Conservation (phyloP, 2,888 invertebrate genomes). For the Lochmaea capreae region DNA sequence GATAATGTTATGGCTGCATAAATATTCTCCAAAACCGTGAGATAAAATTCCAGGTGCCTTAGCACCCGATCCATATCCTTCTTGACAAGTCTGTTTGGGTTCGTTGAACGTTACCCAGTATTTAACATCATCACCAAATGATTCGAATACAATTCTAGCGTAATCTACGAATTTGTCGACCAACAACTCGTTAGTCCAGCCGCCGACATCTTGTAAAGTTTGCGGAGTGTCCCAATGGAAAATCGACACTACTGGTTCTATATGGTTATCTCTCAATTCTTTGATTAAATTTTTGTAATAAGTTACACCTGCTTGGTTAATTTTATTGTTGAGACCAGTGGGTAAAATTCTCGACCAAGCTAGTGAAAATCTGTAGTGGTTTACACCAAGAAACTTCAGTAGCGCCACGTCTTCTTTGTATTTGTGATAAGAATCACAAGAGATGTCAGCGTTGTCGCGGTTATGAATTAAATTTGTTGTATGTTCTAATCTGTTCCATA, state of each 20-base stretch:
- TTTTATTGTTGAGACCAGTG: slow-evolving; percentile 72
- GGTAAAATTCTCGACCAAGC: slow-evolving; percentile 84
- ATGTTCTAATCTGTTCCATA: slow-evolving; percentile 59
- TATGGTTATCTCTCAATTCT: slow-evolving; percentile 66
- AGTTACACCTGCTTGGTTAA: slow-evolving; percentile 77
- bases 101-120: slow-evolving; percentile 71
- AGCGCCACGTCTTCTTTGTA: slow-evolving; percentile 72
- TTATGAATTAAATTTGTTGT: slow-evolving; percentile 67
- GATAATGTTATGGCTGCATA: slow-evolving; percentile 73
- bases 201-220: slow-evolving; percentile 60
- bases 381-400: slow-evolving; percentile 72
- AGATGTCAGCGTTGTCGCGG: slow-evolving; percentile 72
- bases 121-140: slow-evolving; percentile 61
- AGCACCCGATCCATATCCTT: slow-evolving; percentile 58
- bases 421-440: slow-evolving; percentile 77
- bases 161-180: slow-evolving; percentile 69
- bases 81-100: slow-evolving; percentile 59
- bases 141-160: slow-evolving; percentile 67
- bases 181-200: slow-evolving; percentile 39
- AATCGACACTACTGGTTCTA: slow-evolving; percentile 69
- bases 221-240: slow-evolving; percentile 71
- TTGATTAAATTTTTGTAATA: slow-evolving; percentile 48
- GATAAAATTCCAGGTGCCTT: slow-evolving; percentile 66
- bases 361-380: slow-evolving; percentile 78
- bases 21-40: slow-evolving; percentile 71